Evolutionary conservation across 35 echinoderm and acorn worm species (phyloP).

Genomic region (Heliocidaris tuberculata): DNA sequence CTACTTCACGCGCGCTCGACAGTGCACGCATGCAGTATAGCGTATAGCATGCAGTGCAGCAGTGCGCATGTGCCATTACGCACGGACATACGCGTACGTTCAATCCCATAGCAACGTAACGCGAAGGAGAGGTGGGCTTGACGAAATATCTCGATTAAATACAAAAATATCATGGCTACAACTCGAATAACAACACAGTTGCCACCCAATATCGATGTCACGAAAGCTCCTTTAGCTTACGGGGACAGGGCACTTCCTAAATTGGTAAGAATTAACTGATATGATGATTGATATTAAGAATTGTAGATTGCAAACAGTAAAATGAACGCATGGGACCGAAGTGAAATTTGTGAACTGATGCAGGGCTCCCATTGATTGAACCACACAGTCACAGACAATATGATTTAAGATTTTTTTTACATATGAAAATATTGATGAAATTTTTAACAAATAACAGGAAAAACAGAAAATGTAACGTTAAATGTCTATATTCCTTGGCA

Average conservation of each 20-base stretch:
- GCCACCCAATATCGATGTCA: constrained; percentile 91
- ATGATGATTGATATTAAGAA: background rate
- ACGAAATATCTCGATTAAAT: background rate
- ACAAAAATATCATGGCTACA: constrained; percentile 70
- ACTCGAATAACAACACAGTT: constrained; percentile 85
- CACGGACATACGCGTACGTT: background rate
- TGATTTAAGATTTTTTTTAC: no score
- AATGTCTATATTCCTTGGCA: no score
- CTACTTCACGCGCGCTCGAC: no score
- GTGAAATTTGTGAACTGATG: background rate
- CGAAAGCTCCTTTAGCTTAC: constrained; percentile 90
- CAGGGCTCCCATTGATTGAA: no score
- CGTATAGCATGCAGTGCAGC: no score
- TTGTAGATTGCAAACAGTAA: background rate
- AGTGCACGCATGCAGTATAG: no score
- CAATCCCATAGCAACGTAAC: constrained; percentile 23
- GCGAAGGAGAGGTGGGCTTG: background rate
- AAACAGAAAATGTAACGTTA: no score
- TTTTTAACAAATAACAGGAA: no score
- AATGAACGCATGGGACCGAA: background rate
- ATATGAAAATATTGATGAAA: no score
- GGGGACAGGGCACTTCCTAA: constrained; percentile 93
- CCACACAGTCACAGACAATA: no score
- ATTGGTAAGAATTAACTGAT: constrained; percentile 66
- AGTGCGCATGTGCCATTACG: no score